These are phyloP conservation scores for Epizoanthus ramosus DNA, from an alignment of 92 coral and sea anemone species.

Conservation along the genomic window DNA sequence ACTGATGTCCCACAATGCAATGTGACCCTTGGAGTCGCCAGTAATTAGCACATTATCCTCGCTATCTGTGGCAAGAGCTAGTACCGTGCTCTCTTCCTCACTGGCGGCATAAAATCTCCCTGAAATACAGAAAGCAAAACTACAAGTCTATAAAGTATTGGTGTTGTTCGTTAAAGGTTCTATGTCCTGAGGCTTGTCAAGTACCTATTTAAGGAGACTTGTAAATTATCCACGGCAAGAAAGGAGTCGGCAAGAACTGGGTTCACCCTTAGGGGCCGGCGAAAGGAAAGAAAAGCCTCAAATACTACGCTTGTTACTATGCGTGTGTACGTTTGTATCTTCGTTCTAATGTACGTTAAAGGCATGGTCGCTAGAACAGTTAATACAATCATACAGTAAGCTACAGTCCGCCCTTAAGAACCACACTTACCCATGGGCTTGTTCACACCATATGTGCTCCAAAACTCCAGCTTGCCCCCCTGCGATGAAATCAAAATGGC, in stretches of 20 bases:
- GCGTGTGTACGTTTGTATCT: background rate
- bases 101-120: conserved; percentile 76
- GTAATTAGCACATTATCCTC: conserved; percentile 79
- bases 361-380: background rate
- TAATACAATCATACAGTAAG: background rate
- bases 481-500: conserved; percentile 91
- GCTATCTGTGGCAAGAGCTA: conserved; percentile 80
- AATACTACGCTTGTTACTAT: background rate
- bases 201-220: too few relatives aligned
- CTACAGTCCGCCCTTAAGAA: background rate
- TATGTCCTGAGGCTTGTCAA: background rate
- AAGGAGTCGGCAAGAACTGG: too few relatives aligned
- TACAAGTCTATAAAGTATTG: background rate
- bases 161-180: background rate
- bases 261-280: too few relatives aligned
- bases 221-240: too few relatives aligned
- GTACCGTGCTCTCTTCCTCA: conserved; percentile 66
- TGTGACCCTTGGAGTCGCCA: conserved; percentile 84
- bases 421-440: conserved; percentile 79
- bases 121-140: conserved; percentile 28
- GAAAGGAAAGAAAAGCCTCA: too few relatives aligned
- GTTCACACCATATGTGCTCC: conserved; percentile 84
- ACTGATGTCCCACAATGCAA: conserved; percentile 88
- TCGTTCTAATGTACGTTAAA: background rate
- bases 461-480: conserved; percentile 87